phyloP scores from a whole-genome alignment of 2,113 vertebrate genomes.

The Heterotilapia buettikoferi region DNA sequence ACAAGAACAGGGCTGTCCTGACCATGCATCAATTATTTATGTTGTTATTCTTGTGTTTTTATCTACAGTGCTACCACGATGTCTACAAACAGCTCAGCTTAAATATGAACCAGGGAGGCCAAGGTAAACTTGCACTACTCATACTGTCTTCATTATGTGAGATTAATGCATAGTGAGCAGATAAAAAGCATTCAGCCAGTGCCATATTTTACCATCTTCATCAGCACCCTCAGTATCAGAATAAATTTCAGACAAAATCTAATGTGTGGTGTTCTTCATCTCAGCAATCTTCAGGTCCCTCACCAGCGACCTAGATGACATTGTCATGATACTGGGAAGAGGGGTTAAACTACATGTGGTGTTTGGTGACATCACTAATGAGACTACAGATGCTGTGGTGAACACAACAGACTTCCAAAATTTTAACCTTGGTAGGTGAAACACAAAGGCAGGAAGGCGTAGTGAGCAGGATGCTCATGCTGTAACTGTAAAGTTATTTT shows the following conservation, averaged over 20 bases:
- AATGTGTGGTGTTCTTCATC: fast-evolving
- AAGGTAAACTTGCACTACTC: not conserved
- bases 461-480: not conserved
- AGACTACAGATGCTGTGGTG: not conserved
- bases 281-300: not conserved
- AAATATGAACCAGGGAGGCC: not conserved
- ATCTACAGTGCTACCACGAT: not conserved
- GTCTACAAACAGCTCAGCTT: not conserved
- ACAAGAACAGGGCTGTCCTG: no score
- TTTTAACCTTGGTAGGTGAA: not conserved
- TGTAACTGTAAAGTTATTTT: not conserved
- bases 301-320: not conserved
- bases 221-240: fast-evolving
- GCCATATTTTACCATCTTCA: not conserved
- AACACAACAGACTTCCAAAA: not conserved
- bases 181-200: not conserved
- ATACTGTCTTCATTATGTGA: not conserved
- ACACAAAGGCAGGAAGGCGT: not conserved
- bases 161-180: fast-evolving
- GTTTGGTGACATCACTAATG: not conserved
- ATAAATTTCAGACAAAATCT: fast-evolving
- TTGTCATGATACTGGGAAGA: fast-evolving
- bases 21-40: no score
- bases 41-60: not conserved
- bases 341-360: not conserved